Conservation (phyloP, 2,888 invertebrate species). For the Melanophora roralis region DNA sequence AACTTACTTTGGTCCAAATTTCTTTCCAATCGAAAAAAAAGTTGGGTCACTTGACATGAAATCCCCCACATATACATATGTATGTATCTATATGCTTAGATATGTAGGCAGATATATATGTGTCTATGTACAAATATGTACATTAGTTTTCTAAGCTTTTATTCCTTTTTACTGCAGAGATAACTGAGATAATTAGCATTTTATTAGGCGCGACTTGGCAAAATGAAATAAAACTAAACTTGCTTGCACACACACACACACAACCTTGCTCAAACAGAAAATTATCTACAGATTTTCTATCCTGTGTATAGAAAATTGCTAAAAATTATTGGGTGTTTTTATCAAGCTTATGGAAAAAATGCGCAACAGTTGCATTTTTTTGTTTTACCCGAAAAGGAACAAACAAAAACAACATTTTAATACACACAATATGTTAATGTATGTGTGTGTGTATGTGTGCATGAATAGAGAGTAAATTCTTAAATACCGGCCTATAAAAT, state of each 20-base stretch:
- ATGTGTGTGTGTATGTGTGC: neutral
- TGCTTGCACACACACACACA: neutral
- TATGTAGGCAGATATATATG: no score
- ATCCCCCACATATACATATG: no score
- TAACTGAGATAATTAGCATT: conserved; percentile 61
- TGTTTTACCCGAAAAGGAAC: conserved; percentile 22
- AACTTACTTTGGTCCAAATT: no score
- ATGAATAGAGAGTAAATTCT: conserved; percentile 34
- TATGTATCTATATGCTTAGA: no score
- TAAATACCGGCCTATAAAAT: conserved; percentile 59
- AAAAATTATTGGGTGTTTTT: conserved; percentile 32
- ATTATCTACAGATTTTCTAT: conserved; percentile 26
- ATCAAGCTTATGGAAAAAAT: conserved; percentile 54
- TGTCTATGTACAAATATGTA: neutral
- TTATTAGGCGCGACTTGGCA: conserved; percentile 55
- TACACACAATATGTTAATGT: conserved; percentile 7
- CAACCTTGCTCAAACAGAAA: neutral
- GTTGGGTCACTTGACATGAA: no score
- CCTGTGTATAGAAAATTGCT: conserved; percentile 8
- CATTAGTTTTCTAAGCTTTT: neutral
- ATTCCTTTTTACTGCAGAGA: conserved; percentile 34
- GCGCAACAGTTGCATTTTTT: conserved; percentile 67
- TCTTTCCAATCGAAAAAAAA: no score
- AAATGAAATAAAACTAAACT: conserved; percentile 17
- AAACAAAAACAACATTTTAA: conserved; percentile 18